These are phyloP conservation scores for Cyclargus thomasi DNA, from an alignment of 1,140 invertebrate genomes.

Conservation along the genomic window DNA sequence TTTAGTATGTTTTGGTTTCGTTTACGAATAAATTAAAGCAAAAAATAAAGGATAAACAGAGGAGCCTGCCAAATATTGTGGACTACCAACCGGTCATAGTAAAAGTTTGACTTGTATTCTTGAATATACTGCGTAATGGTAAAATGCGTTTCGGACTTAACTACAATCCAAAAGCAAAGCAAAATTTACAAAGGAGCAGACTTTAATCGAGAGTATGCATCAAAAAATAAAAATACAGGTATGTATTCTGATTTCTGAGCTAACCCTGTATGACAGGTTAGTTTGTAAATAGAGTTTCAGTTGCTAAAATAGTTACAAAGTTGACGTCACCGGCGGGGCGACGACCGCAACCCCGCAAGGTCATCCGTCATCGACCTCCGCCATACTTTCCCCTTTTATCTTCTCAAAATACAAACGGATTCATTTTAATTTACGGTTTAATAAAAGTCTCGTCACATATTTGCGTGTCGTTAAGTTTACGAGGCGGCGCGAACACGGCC, in stretches of 20 bases:
- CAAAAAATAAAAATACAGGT: too few relatives aligned
- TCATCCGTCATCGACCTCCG: background rate
- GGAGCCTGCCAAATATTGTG: too few relatives aligned
- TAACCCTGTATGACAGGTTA: too few relatives aligned
- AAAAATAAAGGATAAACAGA: too few relatives aligned
- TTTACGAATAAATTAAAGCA: background rate
- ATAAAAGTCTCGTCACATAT: constrained; percentile 1
- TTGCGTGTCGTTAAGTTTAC: background rate
- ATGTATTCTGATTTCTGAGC: too few relatives aligned
- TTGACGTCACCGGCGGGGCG: background rate
- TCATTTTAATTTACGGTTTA: background rate
- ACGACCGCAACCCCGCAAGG: background rate
- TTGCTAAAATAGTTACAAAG: background rate
- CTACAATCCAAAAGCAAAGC: too few relatives aligned
- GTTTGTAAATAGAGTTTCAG: background rate
- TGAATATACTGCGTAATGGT: too few relatives aligned
- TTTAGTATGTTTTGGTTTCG: background rate
- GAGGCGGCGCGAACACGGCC: background rate
- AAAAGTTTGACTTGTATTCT: too few relatives aligned
- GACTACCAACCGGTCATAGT: too few relatives aligned
- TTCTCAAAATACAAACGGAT: background rate
- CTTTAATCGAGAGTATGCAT: too few relatives aligned
- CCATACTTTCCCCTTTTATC: background rate
- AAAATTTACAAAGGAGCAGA: too few relatives aligned
- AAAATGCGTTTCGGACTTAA: too few relatives aligned